Evolutionary conservation across 2,113 vertebrate species (phyloP), one percentile per base, ranked within the genome.

Genomic region (Xenopus borealis): DNA sequence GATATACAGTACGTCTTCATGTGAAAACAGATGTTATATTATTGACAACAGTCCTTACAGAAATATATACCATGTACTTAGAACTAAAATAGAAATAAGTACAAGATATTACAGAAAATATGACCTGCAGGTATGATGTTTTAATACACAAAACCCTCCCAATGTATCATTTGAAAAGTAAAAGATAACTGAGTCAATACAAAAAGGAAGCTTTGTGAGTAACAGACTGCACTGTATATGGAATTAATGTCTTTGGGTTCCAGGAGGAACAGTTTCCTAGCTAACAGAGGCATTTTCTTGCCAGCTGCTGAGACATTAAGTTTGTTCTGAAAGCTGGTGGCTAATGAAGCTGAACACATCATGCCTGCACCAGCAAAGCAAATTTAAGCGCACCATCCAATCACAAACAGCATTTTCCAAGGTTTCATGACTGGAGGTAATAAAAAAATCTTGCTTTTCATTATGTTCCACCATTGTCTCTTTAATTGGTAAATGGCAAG

Each of bases 341-440:
- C 66, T 76, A 76, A 53, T 69, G 66, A 63, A 23, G 66, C 59
- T 57, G 62, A 62, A 20, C 63, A n/a, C n/a, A n/a, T n/a, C n/a
- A n/a, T n/a, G n/a, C n/a, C n/a, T n/a, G n/a, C n/a, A n/a, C n/a
- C 66, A 63, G 30, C 66, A 76, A 70, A 70, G 74, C 63, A 45
- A 67, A 68, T 76, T 76, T 70, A 70, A 57, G 66, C 66, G 59
- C 27, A 64, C 20, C 74, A 57, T 64, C 74, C 74, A 76, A 76
- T 76, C 66, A 63, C 58, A 69, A 52, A 69, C 59, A 20, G 27
- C 23, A 76, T 76, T 70, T 76, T 59, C 59, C 20, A 14, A 64
- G 12, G 63, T 64, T 23, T 47, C 70, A 76, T 57, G 59, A 20
- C 47, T 44, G 8, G 33, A 53, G 4, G 62, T 23, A 67, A 65